A percentile compares a stretch with the other conserved stretches of the same genome.
These are phyloP conservation scores for Pharmacophagus antenor DNA, from an alignment of 2,888 invertebrate species.

Conservation along the genomic window DNA sequence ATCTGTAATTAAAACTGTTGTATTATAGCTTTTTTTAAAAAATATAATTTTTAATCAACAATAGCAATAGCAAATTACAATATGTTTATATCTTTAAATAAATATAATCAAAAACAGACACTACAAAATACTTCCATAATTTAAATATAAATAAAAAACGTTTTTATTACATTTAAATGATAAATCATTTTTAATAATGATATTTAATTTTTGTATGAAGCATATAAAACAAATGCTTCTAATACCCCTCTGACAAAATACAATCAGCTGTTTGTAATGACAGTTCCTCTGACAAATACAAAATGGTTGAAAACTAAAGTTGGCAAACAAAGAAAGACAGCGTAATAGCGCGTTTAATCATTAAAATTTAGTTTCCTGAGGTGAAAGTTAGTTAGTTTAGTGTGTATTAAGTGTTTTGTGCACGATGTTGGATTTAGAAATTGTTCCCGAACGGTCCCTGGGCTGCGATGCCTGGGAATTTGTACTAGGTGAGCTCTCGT, in stretches of 20 bases:
- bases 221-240: conserved; percentile 16
- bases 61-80: too few species aligned
- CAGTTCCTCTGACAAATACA: conserved; percentile 81
- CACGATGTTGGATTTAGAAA: conserved; percentile 97
- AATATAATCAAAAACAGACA: too few species aligned
- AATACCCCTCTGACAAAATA: conserved; percentile 68
- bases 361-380: conserved; percentile 63
- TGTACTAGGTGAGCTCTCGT: conserved; percentile 89
- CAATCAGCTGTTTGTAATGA: conserved; percentile 82
- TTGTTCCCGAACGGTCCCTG: conserved; percentile 96
- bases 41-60: background rate
- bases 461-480: conserved; percentile 99
- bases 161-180: background rate
- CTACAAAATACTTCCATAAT: too few species aligned
- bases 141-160: too few species aligned
- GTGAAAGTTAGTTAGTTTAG: conserved; percentile 80
- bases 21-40: background rate
- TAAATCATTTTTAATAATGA: too few species aligned
- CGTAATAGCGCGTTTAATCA: conserved; percentile 70
- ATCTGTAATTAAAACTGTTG: background rate
- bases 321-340: conserved; percentile 81
- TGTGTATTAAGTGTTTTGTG: conserved; percentile 89
- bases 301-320: conserved; percentile 82
- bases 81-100: too few species aligned
- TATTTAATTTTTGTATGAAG: background rate